Conservation (phyloP, 1,140 invertebrate species). For the Reticulitermes speratus region DNA sequence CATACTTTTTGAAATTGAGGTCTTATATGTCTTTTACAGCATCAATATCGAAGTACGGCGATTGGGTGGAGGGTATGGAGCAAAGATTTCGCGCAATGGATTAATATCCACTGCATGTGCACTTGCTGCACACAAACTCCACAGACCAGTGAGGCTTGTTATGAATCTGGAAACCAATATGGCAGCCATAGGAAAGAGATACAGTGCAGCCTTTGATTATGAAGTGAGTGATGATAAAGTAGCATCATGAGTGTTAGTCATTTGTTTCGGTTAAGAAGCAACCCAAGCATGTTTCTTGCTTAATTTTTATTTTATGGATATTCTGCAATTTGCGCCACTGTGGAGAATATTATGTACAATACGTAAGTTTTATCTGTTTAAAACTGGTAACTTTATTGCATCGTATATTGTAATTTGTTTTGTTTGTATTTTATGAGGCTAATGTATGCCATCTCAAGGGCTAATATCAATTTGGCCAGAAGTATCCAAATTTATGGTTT, state of each 20-base stretch:
- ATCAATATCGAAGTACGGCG: conserved; percentile 63
- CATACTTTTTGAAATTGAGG: background rate
- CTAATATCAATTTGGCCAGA: too few species aligned
- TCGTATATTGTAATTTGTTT: too few species aligned
- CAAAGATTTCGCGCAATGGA: conserved; percentile 59
- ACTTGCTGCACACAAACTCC: conserved; percentile 58
- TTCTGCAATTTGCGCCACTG: too few species aligned
- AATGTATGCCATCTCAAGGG: too few species aligned
- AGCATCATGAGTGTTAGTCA: background rate
- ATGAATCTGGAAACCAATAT: conserved; percentile 66
- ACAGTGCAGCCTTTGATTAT: conserved; percentile 58
- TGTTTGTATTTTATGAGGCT: too few species aligned
- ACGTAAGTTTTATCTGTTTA: too few species aligned
- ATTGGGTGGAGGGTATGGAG: conserved; percentile 71
- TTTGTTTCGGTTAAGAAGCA: too few species aligned
- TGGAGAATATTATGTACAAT: too few species aligned
- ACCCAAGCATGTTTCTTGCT: too few species aligned
- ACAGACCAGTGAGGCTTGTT: conserved; percentile 63
- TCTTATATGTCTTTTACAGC: conserved; percentile 44
- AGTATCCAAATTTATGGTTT: too few species aligned
- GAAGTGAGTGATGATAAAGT: conserved; percentile 50
- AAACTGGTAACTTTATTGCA: too few species aligned
- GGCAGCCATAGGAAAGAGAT: conserved; percentile 63
- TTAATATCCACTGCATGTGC: conserved; percentile 60
- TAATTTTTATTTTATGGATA: too few species aligned